A percentile compares a stretch with the other conserved stretches of the same genome.
Conservation (phyloP, 2,113 vertebrate genomes). For the Australoheros scitulus region DNA sequence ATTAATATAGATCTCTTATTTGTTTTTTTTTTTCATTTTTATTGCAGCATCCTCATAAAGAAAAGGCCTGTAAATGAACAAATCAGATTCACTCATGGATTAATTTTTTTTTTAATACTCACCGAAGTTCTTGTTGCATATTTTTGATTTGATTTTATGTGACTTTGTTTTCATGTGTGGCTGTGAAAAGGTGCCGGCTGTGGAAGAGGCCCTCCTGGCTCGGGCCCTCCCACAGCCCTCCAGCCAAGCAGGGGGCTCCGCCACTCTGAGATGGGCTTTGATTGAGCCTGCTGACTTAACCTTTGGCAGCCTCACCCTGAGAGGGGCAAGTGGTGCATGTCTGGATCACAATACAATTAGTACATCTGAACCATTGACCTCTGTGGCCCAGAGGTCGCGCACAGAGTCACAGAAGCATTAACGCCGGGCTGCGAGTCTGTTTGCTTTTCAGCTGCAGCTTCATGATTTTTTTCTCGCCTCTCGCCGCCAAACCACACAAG, state of each 20-base stretch:
- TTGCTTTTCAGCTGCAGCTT: constrained; percentile 39
- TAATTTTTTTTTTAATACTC: not conserved
- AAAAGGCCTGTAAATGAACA: not conserved
- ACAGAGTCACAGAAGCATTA: not conserved
- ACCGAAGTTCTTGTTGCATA: accelerated
- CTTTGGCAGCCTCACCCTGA: constrained; percentile 88
- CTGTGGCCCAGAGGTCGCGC: constrained; percentile 42
- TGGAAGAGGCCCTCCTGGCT: constrained; percentile 54
- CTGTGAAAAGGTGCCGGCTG: constrained; percentile 64
- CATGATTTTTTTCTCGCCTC: not conserved
- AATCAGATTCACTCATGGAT: not conserved
- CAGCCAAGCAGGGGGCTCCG: constrained; percentile 67
- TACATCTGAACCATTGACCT: constrained; percentile 86
- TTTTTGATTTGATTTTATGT: not conserved
- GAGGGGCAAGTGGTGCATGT: constrained; percentile 87
- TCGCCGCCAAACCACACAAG: constrained; percentile 35
- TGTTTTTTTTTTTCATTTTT: not conserved
- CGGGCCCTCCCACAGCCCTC: constrained; percentile 7
- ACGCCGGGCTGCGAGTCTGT: constrained; percentile 12
- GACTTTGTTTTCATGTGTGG: constrained; percentile 18
- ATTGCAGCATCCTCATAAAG: not conserved
- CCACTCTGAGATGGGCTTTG: constrained; percentile 80
- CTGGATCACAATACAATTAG: constrained; percentile 93
- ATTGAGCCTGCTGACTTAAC: constrained; percentile 89
- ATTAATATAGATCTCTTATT: not conserved